Evolutionary conservation across 2,888 invertebrate species (phyloP), one percentile per base, ranked within the genome.

Genomic region (Agrilus cyanescens): DNA sequence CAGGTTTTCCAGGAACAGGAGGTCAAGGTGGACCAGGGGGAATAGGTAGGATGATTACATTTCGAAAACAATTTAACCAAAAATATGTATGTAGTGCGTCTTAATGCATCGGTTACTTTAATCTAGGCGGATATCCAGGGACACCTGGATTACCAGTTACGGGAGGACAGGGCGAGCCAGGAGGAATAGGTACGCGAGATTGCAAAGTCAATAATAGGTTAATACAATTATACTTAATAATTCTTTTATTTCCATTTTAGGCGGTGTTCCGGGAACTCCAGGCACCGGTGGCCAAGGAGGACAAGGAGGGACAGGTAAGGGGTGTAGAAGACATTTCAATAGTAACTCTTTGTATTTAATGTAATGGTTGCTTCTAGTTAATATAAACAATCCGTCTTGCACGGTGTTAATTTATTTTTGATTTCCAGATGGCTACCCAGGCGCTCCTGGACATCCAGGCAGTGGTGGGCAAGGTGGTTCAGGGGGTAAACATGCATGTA

Each of bases 381-480:
- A n/a, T n/a, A n/a, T n/a, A n/a, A n/a, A n/a, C n/a, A n/a, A n/a
- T n/a, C n/a, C n/a, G n/a, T n/a, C n/a, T 5, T 18, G 3, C 18
- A 8, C 25, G 8, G 10, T 10, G 8, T 10, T 10, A 10, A 10
- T 10, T 25, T 10, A 25, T 25, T 25, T n/a, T n/a, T n/a, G n/a
- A n/a, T n/a, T n/a, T n/a, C n/a, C 51, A 35, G 48, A 43, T 25
- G 25, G 25, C 10, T 5, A 20, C 7, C 20, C 25, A 25, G 10
- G 25, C 25, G 4, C 2, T 25, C 25, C 32, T 10, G 45, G 47
- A 38, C 34, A 10, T 45, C 42, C 30, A 41, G 42, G 40, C 43
- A 47, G 46, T 44, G 53, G 42, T 45, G 53, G 43, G 54, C 53
- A 40, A 15, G 43, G 43, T 42, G 43, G 37, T 18, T 42, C 38